phyloP scores from a whole-genome alignment of 2,888 invertebrate genomes.

The Deilephila elpenor region DNA sequence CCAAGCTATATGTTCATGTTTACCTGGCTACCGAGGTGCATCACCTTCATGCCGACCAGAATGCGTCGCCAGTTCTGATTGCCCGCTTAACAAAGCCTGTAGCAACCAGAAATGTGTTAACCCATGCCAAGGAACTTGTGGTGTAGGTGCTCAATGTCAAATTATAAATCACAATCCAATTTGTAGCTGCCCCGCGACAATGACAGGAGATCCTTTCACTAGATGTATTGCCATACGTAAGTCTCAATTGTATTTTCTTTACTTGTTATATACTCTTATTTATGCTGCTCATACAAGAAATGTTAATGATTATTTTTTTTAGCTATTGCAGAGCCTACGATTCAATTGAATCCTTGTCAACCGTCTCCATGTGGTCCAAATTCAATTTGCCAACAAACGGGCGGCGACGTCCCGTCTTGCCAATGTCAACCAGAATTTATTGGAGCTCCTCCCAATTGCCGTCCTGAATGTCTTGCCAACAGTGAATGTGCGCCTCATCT shows the following conservation, averaged over 20 bases:
- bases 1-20: slow-evolving; percentile 88
- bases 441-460: slow-evolving; percentile 89
- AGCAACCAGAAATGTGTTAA: slow-evolving; percentile 89
- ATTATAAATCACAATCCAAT: slow-evolving; percentile 91
- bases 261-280: not conserved
- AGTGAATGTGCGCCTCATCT: slow-evolving; percentile 87
- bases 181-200: slow-evolving; percentile 87
- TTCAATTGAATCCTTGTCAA: slow-evolving; percentile 85
- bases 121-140: slow-evolving; percentile 92
- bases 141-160: slow-evolving; percentile 88
- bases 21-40: slow-evolving; percentile 86
- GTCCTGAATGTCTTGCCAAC: slow-evolving; percentile 90
- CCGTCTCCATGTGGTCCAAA: slow-evolving; percentile 92
- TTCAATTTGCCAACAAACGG: slow-evolving; percentile 85
- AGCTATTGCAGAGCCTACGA: slow-evolving; percentile 63
- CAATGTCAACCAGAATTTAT: slow-evolving; percentile 88
- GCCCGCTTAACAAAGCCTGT: slow-evolving; percentile 88
- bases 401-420: slow-evolving; percentile 87
- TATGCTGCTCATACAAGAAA: not conserved
- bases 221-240: slow-evolving; percentile 84
- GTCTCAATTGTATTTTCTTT: slow-evolving; percentile 44
- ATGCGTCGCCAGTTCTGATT: slow-evolving; percentile 89
- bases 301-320: slow-evolving; percentile 39
- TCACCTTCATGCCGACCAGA: slow-evolving; percentile 90
- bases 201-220: slow-evolving; percentile 88